These are phyloP conservation scores for Percina caprodes DNA, from an alignment of 2,113 vertebrate genomes.

Conservation along the genomic window DNA sequence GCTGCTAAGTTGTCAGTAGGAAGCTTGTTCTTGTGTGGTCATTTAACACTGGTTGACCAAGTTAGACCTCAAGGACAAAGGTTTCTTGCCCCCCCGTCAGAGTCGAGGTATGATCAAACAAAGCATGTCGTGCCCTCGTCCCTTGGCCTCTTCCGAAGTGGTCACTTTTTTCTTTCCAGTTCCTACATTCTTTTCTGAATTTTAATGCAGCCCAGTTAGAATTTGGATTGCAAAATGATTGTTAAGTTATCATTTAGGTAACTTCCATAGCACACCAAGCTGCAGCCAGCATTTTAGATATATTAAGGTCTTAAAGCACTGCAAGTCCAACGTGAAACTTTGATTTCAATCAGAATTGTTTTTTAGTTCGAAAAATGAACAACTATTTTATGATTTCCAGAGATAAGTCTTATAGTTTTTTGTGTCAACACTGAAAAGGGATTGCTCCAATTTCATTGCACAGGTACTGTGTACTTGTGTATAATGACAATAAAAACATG, in stretches of 20 bases:
- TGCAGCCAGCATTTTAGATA: not conserved
- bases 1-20: not conserved
- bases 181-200: slow-evolving; percentile 11
- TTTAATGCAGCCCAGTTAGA: not conserved
- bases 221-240: not conserved
- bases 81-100: not conserved
- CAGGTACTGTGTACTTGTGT: no score
- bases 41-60: slow-evolving; percentile 42
- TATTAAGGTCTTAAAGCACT: not conserved
- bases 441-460: no score
- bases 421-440: no score
- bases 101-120: slow-evolving; percentile 22
- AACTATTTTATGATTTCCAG: not conserved
- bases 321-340: not conserved
- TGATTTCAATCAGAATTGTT: not conserved
- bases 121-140: slow-evolving; percentile 7
- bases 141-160: slow-evolving; percentile 24
- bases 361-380: not conserved
- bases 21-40: slow-evolving; percentile 32
- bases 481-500: no score
- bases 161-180: slow-evolving; percentile 11
- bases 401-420: no score
- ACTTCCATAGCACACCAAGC: not conserved
- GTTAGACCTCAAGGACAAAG: slow-evolving; percentile 43
- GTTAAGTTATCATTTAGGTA: not conserved